Conservation (phyloP, 1,140 invertebrate species). For the Drosophila watanabei region DNA sequence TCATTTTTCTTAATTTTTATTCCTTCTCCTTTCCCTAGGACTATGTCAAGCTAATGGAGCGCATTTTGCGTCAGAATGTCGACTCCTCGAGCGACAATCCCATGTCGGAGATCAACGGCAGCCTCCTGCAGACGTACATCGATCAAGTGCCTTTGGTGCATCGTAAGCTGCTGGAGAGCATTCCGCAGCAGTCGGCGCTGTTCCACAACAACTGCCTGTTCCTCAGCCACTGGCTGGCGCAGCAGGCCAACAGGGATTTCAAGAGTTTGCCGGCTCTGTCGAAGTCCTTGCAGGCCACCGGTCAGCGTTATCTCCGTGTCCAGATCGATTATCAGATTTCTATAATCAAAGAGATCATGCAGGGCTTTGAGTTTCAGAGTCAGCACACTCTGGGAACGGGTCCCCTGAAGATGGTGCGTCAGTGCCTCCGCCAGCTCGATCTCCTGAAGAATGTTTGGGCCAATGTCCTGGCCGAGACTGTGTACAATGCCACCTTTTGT, state of each 20-base stretch:
- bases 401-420: conserved; percentile 91
- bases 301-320: conserved; percentile 89
- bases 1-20: too few species aligned
- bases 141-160: conserved; percentile 92
- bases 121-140: conserved; percentile 93
- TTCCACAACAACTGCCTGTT: conserved; percentile 98
- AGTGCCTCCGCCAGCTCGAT: conserved; percentile 93
- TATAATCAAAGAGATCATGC: conserved; percentile 90
- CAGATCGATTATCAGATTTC: conserved; percentile 91
- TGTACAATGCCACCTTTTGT: conserved; percentile 86
- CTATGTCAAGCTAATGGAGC: conserved; percentile 90
- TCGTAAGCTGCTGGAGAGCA: conserved; percentile 91
- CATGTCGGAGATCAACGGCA: conserved; percentile 87
- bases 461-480: conserved; percentile 85
- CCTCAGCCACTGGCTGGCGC: conserved; percentile 89
- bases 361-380: conserved; percentile 89
- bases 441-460: conserved; percentile 95
- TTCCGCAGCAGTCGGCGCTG: conserved; percentile 95
- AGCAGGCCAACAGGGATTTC: conserved; percentile 76
- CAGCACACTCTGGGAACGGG: conserved; percentile 87
- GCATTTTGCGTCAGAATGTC: conserved; percentile 91
- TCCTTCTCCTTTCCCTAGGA: too few species aligned
- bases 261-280: conserved; percentile 82
- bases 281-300: conserved; percentile 88
- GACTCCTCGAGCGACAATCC: conserved; percentile 88